A percentile compares a stretch with the other conserved stretches of the same genome.
These are phyloP conservation scores for Chondrilla cf. caribensis DNA, from an alignment of 37 sponge, comb jelly and placozoan genomes.

Conservation along the genomic window DNA sequence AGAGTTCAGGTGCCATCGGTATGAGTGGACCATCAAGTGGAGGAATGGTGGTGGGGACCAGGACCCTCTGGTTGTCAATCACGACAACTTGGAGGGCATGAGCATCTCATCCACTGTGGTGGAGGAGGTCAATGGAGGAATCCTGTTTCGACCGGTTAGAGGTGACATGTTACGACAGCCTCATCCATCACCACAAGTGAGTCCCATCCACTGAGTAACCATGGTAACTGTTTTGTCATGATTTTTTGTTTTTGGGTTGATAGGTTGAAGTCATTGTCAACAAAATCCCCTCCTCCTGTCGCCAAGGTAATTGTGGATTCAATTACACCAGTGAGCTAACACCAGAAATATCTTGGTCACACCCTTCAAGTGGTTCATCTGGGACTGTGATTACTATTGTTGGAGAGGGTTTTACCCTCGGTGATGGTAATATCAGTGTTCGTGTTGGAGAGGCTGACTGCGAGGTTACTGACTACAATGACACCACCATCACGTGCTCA, in stretches of 20 bases:
- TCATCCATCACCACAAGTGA: slow-evolving; percentile 71
- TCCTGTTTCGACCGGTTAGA: slow-evolving; percentile 60
- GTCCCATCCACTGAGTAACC: not conserved
- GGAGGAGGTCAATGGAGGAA: slow-evolving; percentile 48
- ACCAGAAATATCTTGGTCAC: slow-evolving; percentile 5
- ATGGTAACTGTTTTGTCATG: not conserved
- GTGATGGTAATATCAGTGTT: not conserved
- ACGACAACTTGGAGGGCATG: slow-evolving; percentile 18
- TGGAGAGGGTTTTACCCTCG: slow-evolving; percentile 25
- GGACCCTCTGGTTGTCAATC: slow-evolving; percentile 28
- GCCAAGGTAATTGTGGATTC: slow-evolving; percentile 49
- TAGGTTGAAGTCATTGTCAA: slow-evolving; percentile 80
- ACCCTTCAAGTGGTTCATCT: slow-evolving; percentile 21
- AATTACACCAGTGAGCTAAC: slow-evolving; percentile 27
- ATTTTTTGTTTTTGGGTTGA: not conserved
- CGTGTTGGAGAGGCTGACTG: slow-evolving; percentile 7
- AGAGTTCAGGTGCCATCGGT: slow-evolving; percentile 47
- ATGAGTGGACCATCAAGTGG: slow-evolving; percentile 59
- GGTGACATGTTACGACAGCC: slow-evolving; percentile 82
- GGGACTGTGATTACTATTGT: not conserved
- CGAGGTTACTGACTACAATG: not conserved
- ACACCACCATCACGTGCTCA: slow-evolving; percentile 41
- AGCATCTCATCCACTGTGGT: slow-evolving; percentile 20
- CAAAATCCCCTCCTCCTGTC: slow-evolving; percentile 74
- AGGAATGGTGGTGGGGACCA: slow-evolving; percentile 53